Conservation (phyloP, 2,888 invertebrate species). For the Drosophila antonietae region DNA sequence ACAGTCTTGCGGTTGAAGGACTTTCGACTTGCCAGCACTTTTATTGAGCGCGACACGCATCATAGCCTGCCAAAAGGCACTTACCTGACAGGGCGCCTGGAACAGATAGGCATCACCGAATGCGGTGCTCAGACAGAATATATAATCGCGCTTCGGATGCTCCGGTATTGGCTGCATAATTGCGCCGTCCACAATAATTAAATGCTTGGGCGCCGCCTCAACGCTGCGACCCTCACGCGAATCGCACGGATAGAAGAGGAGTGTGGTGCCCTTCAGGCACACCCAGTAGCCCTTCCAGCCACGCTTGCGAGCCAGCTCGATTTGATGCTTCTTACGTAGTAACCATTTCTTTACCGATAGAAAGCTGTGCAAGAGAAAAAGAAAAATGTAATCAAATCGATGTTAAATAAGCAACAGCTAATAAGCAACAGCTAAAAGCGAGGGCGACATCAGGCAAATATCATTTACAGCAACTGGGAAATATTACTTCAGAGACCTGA, state of each 20-base stretch:
- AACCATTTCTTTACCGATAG: constrained; percentile 99
- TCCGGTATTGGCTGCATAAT: constrained; percentile 99
- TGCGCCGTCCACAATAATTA: constrained; percentile 97
- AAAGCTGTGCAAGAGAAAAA: constrained; percentile 88
- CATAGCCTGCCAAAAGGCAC: constrained; percentile 57
- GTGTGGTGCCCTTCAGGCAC: constrained; percentile 97
- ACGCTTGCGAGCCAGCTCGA: constrained; percentile 96
- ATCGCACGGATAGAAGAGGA: constrained; percentile 98
- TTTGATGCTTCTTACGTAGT: constrained; percentile 97
- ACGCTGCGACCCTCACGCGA: constrained; percentile 95
- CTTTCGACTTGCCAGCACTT: constrained; percentile 59
- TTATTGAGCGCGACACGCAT: constrained; percentile 56
- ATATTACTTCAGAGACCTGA: not conserved
- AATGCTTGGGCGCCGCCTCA: constrained; percentile 96
- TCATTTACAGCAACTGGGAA: constrained; percentile 12
- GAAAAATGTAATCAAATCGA: constrained; percentile 9
- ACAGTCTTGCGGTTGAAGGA: constrained; percentile 63
- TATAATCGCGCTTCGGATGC: constrained; percentile 98
- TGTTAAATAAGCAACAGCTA: constrained; percentile 5
- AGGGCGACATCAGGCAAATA: constrained; percentile 1
- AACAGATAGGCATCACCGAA: constrained; percentile 99
- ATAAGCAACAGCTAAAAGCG: not conserved
- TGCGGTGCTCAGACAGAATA: constrained; percentile 98
- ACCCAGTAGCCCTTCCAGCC: constrained; percentile 99
- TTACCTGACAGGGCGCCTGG: constrained; percentile 94